phyloP scores from a whole-genome alignment of 1,140 invertebrate species.

The Brevipalpus yothersi region DNA sequence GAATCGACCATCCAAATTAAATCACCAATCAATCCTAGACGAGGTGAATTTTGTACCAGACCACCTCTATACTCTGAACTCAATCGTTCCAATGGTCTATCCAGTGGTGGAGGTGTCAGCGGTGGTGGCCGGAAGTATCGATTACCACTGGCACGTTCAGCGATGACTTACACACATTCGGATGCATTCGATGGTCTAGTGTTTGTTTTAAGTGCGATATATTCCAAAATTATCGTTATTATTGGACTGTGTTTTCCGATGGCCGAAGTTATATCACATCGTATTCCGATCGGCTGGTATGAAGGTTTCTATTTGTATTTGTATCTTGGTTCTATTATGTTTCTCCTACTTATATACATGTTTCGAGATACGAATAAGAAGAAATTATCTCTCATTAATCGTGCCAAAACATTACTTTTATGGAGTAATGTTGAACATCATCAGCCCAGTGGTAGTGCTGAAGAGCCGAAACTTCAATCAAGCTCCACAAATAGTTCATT shows the following conservation, averaged over 20 bases:
- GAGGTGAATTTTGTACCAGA: background rate
- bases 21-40: background rate
- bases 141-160: background rate
- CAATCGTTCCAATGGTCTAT: background rate
- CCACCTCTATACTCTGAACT: background rate
- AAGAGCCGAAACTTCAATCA: background rate
- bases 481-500: background rate
- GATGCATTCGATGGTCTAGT: slow-evolving; percentile 44
- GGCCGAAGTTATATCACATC: slow-evolving; percentile 24
- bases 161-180: background rate
- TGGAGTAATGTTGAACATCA: background rate
- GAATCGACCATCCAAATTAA: background rate
- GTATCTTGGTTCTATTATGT: slow-evolving; percentile 67
- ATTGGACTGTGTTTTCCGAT: slow-evolving; percentile 63
- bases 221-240: slow-evolving; percentile 74
- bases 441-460: background rate
- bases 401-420: background rate
- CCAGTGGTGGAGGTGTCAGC: background rate
- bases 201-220: slow-evolving; percentile 63
- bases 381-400: background rate
- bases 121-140: background rate
- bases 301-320: slow-evolving; percentile 61
- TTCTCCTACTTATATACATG: slow-evolving; percentile 57
- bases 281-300: slow-evolving; percentile 20
- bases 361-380: slow-evolving; percentile 25